phyloP scores from a whole-genome alignment of 2,113 vertebrate species.

The Hyaena hyaena region DNA sequence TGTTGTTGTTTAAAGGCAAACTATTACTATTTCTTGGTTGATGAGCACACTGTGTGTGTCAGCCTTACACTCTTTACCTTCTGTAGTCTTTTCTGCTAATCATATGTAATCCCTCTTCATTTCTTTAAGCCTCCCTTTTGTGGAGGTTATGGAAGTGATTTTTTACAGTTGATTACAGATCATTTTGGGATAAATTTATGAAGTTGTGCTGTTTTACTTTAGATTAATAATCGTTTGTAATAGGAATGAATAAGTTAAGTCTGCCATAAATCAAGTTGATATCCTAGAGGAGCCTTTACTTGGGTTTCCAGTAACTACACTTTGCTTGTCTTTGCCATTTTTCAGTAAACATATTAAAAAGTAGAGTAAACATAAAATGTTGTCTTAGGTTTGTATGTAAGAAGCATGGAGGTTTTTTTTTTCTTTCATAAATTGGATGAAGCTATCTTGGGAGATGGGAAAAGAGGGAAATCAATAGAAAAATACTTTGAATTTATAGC shows the following conservation, averaged over 20 bases:
- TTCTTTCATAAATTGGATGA: background rate
- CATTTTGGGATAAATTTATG: constrained; percentile 33
- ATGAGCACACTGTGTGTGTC: background rate
- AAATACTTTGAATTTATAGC: constrained; percentile 28
- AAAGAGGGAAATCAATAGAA: background rate
- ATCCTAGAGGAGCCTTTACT: background rate
- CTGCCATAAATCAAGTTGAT: background rate
- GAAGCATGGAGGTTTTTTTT: background rate
- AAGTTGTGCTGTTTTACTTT: constrained; percentile 6
- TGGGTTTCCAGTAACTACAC: background rate
- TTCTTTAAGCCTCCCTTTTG: background rate
- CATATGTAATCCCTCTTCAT: background rate
- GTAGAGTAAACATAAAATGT: background rate
- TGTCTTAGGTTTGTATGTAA: background rate
- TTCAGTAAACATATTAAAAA: background rate
- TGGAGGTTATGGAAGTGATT: background rate
- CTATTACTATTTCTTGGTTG: background rate
- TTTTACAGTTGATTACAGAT: background rate
- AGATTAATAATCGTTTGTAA: background rate
- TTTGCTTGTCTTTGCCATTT: constrained; percentile 10
- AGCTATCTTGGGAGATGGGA: constrained; percentile 3
- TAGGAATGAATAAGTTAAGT: background rate
- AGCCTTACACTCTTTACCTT: background rate
- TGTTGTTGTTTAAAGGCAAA: constrained; percentile 1
- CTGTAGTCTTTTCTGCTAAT: background rate